Conservation (phyloP, 2,888 invertebrate genomes). For the Coleophora deauratella region DNA sequence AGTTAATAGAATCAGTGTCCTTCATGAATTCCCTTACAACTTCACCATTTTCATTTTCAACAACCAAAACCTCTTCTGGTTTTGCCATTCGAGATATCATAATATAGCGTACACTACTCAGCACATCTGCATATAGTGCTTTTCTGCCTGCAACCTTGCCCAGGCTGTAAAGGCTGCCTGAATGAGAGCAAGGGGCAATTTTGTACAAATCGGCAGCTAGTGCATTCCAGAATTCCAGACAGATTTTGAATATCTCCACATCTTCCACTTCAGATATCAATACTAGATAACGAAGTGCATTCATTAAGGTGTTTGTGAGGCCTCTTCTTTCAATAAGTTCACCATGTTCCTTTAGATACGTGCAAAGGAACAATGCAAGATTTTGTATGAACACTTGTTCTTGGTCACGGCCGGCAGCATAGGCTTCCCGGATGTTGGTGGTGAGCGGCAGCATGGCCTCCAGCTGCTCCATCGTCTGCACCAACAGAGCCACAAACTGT, state of each 20-base stretch:
- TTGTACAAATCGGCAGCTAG: slow-evolving; percentile 94
- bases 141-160: slow-evolving; percentile 74
- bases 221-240: slow-evolving; percentile 98
- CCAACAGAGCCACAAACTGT: slow-evolving; percentile 92
- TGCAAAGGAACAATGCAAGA: slow-evolving; percentile 96
- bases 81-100: slow-evolving; percentile 99
- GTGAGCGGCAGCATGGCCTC: slow-evolving; percentile 92
- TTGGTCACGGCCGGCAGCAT: slow-evolving; percentile 93
- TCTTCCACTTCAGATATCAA: slow-evolving; percentile 98
- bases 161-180: slow-evolving; percentile 50
- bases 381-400: slow-evolving; percentile 99
- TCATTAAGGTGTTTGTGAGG: slow-evolving; percentile 82
- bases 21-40: slow-evolving; percentile 99
- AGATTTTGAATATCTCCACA: slow-evolving; percentile 99
- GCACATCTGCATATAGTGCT: slow-evolving; percentile 84
- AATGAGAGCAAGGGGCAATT: slow-evolving; percentile 82
- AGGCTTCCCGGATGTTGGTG: slow-evolving; percentile 95
- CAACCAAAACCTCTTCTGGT: slow-evolving; percentile 99
- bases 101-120: slow-evolving; percentile 92
- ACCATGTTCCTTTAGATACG: slow-evolving; percentile 97
- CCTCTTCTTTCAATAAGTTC: slow-evolving; percentile 88
- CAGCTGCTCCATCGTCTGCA: slow-evolving; percentile 93
- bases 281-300: slow-evolving; percentile 89
- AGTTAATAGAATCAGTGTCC: slow-evolving; percentile 99
- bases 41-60: slow-evolving; percentile 99